phyloP scores from a whole-genome alignment of 2,113 vertebrate species.

The Myotis lucifugus region DNA sequence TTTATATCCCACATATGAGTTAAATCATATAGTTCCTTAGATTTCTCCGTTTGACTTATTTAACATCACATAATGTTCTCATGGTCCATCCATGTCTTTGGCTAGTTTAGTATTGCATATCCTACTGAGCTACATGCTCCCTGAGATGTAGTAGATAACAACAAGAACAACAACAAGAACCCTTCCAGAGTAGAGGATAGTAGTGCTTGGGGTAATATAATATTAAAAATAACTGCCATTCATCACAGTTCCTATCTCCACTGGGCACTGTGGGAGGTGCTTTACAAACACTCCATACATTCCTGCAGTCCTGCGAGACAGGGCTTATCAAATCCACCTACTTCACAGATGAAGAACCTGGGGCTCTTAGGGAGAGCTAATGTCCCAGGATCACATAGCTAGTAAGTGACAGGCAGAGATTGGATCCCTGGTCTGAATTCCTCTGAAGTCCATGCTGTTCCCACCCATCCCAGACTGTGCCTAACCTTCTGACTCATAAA shows the following conservation, averaged over 20 bases:
- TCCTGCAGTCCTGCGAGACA: not conserved
- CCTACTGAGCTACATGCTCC: not conserved
- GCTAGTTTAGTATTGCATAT: not conserved
- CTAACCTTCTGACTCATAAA: not conserved
- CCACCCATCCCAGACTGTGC: not conserved
- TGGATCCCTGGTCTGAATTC: not conserved
- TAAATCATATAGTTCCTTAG: too few relatives aligned
- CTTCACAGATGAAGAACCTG: not conserved
- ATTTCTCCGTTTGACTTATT: too few relatives aligned
- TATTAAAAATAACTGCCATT: not conserved
- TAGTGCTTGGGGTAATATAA: not conserved
- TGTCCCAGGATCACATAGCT: not conserved
- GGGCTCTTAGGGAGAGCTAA: not conserved
- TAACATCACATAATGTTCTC: too few relatives aligned
- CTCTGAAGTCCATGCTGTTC: not conserved
- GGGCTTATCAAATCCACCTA: not conserved
- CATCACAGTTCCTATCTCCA: rapidly evolving
- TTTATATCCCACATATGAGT: too few relatives aligned
- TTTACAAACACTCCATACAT: not conserved
- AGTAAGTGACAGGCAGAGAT: not conserved
- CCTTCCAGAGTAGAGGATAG: not conserved
- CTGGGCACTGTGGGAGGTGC: not conserved
- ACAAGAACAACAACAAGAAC: too few relatives aligned
- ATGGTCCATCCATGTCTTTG: too few relatives aligned
- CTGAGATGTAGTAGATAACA: too few relatives aligned